These are phyloP conservation scores for Amyelois transitella DNA, from an alignment of 1,140 invertebrate genomes.

Conservation along the genomic window DNA sequence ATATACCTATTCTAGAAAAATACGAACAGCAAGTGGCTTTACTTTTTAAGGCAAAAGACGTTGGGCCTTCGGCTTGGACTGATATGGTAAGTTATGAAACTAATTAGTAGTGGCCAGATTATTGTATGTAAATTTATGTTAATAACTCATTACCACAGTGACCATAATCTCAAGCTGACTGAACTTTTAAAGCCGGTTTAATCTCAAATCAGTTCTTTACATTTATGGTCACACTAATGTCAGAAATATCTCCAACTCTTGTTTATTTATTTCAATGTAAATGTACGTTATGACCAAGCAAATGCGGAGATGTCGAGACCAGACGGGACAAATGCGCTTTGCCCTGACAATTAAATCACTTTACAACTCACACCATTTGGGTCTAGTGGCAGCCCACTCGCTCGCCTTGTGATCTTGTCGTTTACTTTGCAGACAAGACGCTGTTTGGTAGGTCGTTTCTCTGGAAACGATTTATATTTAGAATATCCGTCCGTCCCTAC, in stretches of 20 bases:
- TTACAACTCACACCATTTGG: conserved; percentile 40
- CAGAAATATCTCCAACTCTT: background rate
- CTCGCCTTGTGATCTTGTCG: conserved; percentile 25
- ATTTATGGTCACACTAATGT: too few species aligned
- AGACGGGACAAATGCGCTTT: background rate
- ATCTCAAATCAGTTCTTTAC: too few species aligned
- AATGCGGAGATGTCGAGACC: background rate
- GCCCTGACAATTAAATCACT: conserved; percentile 64
- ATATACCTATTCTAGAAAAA: too few species aligned
- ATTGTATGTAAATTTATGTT: too few species aligned
- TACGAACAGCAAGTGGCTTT: too few species aligned
- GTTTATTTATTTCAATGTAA: background rate
- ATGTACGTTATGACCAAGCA: background rate
- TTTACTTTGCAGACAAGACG: conserved; percentile 42
- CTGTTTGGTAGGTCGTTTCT: conserved; percentile 45
- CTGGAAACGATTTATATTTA: conserved; percentile 67
- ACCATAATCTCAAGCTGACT: too few species aligned
- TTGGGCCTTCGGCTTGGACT: too few species aligned
- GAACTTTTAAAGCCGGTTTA: too few species aligned
- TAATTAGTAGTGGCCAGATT: too few species aligned
- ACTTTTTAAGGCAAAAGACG: too few species aligned
- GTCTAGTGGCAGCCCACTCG: conserved; percentile 41
- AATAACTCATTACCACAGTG: too few species aligned
- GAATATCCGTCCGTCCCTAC: conserved; percentile 67
- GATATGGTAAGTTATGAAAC: too few species aligned